phyloP scores from a whole-genome alignment of 2,797 vertebrate species.

The Notolepis coatsorum region DNA sequence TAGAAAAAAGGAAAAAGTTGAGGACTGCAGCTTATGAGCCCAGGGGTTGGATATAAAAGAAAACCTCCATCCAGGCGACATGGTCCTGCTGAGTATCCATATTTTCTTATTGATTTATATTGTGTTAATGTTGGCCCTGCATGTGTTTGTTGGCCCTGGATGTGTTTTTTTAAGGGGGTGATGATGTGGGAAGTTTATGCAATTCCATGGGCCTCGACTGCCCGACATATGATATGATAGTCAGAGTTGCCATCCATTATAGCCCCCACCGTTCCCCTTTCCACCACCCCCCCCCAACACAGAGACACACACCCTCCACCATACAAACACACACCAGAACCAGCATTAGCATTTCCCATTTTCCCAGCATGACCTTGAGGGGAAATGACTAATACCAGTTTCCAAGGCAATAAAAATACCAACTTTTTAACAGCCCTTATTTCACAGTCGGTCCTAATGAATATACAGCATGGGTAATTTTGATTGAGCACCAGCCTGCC shows the following conservation, averaged over 20 bases:
- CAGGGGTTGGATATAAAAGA: constrained; percentile 22
- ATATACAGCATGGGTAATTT: constrained; percentile 80
- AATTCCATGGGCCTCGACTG: neutral
- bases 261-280: constrained; percentile 15
- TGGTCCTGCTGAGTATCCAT: neutral
- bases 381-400: constrained; percentile 78
- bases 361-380: constrained; percentile 78
- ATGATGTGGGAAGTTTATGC: constrained; percentile 6
- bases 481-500: constrained; percentile 78
- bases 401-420: constrained; percentile 76
- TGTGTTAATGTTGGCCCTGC: constrained; percentile 24
- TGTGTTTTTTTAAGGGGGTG: neutral
- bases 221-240: constrained; percentile 9
- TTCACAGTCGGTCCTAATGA: constrained; percentile 80
- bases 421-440: constrained; percentile 73
- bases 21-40: constrained; percentile 36
- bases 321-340: constrained; percentile 29
- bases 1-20: too few species aligned
- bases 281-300: constrained; percentile 5
- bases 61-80: constrained; percentile 14
- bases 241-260: constrained; percentile 16
- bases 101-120: constrained; percentile 15
- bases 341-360: constrained; percentile 78
- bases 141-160: neutral
- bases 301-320: constrained; percentile 8